Percentiles rank a stretch among this genome's conserved stretches.
Conservation (phyloP, 2,888 invertebrate genomes). For the Sphaerophoria rueppellii region DNA sequence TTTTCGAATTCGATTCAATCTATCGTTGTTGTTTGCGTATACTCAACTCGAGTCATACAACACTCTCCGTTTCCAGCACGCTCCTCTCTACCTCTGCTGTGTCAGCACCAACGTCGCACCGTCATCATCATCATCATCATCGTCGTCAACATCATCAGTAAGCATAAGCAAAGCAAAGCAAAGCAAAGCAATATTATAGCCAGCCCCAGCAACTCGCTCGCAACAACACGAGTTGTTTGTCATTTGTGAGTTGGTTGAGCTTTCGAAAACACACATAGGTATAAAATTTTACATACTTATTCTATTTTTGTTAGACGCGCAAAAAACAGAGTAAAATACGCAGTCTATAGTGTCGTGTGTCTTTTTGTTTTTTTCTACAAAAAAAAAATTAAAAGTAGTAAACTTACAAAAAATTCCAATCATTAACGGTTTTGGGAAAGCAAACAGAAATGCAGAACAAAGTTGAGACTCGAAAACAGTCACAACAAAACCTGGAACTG, state of each 20-base stretch:
- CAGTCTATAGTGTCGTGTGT: constrained; percentile 54
- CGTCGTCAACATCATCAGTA: not conserved
- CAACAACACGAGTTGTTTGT: constrained; percentile 76
- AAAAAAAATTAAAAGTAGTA: not conserved
- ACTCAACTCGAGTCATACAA: constrained; percentile 63
- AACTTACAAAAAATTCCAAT: constrained; percentile 31
- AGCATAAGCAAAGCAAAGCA: constrained; percentile 15
- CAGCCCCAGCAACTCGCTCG: constrained; percentile 67
- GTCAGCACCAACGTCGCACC: not conserved
- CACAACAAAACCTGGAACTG: constrained; percentile 20
- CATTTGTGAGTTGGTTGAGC: constrained; percentile 76
- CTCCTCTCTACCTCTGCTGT: no score
- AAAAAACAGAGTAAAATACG: constrained; percentile 66
- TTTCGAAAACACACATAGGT: constrained; percentile 74
- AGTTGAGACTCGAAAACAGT: constrained; percentile 37
- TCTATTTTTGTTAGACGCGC: constrained; percentile 73
- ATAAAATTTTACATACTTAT: constrained; percentile 49
- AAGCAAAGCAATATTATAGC: constrained; percentile 51
- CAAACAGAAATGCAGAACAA: constrained; percentile 55
- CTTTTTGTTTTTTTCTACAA: constrained; percentile 5
- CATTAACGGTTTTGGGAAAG: not conserved
- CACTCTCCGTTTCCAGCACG: constrained; percentile 58
- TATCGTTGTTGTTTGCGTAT: constrained; percentile 59
- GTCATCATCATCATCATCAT: constrained; percentile 17
- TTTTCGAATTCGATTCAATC: constrained; percentile 45